A percentile compares a stretch with the other conserved stretches of the same genome.
These are phyloP conservation scores for Lucifuga dentata DNA, from an alignment of 2,113 vertebrate species.

Conservation along the genomic window DNA sequence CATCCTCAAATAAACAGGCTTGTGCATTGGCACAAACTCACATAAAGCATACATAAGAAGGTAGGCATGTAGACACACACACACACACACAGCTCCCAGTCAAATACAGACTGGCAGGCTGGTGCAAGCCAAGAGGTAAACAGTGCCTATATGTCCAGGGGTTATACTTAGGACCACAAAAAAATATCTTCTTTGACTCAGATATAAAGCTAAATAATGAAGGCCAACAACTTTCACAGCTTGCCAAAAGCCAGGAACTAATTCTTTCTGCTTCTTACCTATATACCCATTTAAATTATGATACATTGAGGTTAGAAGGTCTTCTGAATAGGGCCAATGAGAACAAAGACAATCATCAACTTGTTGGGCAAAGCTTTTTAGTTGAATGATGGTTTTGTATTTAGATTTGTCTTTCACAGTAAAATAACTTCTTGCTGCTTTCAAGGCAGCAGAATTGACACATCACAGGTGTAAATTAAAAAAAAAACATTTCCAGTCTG, in stretches of 20 bases:
- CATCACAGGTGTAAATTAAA: neutral
- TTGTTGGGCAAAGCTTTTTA: neutral
- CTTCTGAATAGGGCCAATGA: neutral
- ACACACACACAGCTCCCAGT: slow-evolving; percentile 12
- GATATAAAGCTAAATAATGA: too few species aligned
- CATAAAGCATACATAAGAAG: slow-evolving; percentile 45
- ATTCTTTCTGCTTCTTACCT: too few species aligned
- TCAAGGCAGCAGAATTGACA: neutral
- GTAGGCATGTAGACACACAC: slow-evolving; percentile 39
- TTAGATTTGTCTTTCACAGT: neutral
- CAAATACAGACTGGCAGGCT: slow-evolving; percentile 34
- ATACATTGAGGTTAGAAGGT: too few species aligned
- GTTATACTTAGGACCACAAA: slow-evolving; percentile 1
- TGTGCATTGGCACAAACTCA: slow-evolving; percentile 36
- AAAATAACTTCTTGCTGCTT: neutral
- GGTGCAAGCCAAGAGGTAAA: slow-evolving; percentile 30
- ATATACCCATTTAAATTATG: too few species aligned
- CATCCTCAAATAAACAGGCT: slow-evolving; percentile 54
- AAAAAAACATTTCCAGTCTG: slow-evolving; percentile 9
- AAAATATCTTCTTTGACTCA: too few species aligned
- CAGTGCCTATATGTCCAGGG: neutral
- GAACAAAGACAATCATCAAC: neutral
- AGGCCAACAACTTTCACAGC: too few species aligned
- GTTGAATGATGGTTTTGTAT: neutral
- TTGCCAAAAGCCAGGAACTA: too few species aligned